These are phyloP conservation scores for Tribolium freemani DNA, from an alignment of 2,888 invertebrate genomes.

Conservation along the genomic window DNA sequence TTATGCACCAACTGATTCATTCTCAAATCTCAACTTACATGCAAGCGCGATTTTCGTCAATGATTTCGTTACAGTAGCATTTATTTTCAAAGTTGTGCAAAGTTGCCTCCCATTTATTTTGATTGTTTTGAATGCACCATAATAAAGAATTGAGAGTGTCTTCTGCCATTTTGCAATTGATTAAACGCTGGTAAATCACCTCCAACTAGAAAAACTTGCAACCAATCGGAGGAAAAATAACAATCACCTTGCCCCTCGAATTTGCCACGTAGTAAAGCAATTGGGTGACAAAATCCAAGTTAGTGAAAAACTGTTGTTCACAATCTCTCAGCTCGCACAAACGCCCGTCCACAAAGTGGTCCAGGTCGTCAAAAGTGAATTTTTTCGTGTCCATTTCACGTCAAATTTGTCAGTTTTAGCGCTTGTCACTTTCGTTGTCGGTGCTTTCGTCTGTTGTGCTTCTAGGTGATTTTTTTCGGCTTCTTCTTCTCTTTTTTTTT, in stretches of 20 bases:
- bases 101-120: background rate
- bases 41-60: background rate
- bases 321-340: background rate
- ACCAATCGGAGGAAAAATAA: background rate
- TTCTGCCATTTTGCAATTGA: background rate
- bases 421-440: background rate
- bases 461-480: background rate
- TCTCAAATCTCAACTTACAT: slow-evolving; percentile 1
- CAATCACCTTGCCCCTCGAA: slow-evolving; percentile 7
- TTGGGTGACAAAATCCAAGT: background rate
- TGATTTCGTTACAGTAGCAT: background rate
- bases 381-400: slow-evolving; percentile 1
- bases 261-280: background rate
- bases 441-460: background rate
- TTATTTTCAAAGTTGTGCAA: slow-evolving; percentile 3
- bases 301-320: background rate
- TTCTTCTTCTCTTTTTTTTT: background rate
- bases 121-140: background rate
- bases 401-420: slow-evolving; percentile 3
- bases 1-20: too few species aligned
- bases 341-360: background rate
- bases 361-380: slow-evolving; percentile 3
- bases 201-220: background rate
- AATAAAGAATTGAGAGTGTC: background rate
- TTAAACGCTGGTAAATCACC: background rate